Evolutionary conservation across 2,888 invertebrate species (phyloP), one percentile per base, ranked within the genome.

Genomic region (Herminia tarsipennalis): DNA sequence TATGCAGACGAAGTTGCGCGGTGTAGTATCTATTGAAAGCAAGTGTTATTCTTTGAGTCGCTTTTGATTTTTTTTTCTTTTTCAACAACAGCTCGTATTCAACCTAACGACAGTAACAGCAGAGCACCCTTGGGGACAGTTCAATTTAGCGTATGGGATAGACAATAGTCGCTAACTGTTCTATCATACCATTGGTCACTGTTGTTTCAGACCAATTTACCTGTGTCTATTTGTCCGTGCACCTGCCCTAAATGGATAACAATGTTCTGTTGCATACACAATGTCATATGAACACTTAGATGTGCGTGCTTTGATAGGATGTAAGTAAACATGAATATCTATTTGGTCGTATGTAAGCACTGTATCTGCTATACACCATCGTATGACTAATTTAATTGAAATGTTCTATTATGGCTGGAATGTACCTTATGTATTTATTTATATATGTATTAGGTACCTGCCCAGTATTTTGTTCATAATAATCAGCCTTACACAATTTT

Each of bases 61-160:
- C 9, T 27, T 9, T 27, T 27, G 5, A 24, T 6, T n/a, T 24
- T 24, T 2, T 24, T 24, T 24, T 24, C 24, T 24, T 6, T 24
- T 24, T 24, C 4, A n/a, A n/a, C 27, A 9, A 9, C 4, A 16
- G 6, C n/a, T 8, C 2, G 43, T 35, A 39, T 50, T 50, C 1
- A 69, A 58, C 28, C 4, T 22, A 6, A 2, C 1, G 6, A 28
- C 60, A 13, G 12, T 14, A 65, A 58, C 37, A 20, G 1, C 44
- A 70, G 3, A 12, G 2, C n/a, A 6, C 25, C 43, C 43, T 29
- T 42, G 14, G 65, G 68, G 71, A 67, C 68, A 70, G 73, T 76
- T 73, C 79, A 78, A 81, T 81, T 81, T 76, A 77, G 72, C 70
- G 70, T 70, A 78, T 76, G 73, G 69, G 68, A 60, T 59, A 64